phyloP scores from a whole-genome alignment of 2,888 invertebrate genomes.

The Synanthedon tipuliformis region DNA sequence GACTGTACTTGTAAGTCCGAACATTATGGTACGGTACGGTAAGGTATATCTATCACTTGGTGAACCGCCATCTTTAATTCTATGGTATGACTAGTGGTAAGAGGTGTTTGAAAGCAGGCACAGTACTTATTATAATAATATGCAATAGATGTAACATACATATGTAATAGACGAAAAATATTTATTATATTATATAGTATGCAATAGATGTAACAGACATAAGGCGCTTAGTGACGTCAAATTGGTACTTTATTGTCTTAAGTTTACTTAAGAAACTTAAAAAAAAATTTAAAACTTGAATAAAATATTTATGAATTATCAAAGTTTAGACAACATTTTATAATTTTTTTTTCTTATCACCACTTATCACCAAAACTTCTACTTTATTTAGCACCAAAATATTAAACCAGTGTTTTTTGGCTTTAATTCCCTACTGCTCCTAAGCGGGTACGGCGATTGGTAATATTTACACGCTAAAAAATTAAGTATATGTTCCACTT shows the following conservation, averaged over 20 bases:
- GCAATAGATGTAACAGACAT: constrained; percentile 8
- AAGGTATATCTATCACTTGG: constrained; percentile 30
- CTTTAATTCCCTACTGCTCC: too few relatives aligned
- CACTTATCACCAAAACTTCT: too few relatives aligned
- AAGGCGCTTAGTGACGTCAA: constrained; percentile 20
- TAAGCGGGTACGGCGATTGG: too few relatives aligned
- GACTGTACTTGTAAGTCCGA: constrained; percentile 8
- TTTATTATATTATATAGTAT: too few relatives aligned
- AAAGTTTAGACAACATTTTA: too few relatives aligned
- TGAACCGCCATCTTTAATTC: constrained; percentile 42
- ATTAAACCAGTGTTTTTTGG: too few relatives aligned
- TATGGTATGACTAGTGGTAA: constrained; percentile 56
- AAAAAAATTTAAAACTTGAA: constrained; percentile 41
- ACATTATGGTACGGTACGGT: not conserved
- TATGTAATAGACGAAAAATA: too few relatives aligned
- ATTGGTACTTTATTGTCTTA: constrained; percentile 4
- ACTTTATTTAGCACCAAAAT: too few relatives aligned
- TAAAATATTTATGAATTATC: constrained; percentile 9
- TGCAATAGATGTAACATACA: too few relatives aligned
- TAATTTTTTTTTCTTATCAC: too few relatives aligned
- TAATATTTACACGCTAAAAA: too few relatives aligned
- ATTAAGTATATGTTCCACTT: too few relatives aligned
- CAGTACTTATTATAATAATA: not conserved
- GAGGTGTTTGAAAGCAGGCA: constrained; percentile 10
- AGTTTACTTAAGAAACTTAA: constrained; percentile 26